These are phyloP conservation scores for Diaprepes abbreviatus DNA, from an alignment of 2,888 invertebrate species.

Conservation along the genomic window DNA sequence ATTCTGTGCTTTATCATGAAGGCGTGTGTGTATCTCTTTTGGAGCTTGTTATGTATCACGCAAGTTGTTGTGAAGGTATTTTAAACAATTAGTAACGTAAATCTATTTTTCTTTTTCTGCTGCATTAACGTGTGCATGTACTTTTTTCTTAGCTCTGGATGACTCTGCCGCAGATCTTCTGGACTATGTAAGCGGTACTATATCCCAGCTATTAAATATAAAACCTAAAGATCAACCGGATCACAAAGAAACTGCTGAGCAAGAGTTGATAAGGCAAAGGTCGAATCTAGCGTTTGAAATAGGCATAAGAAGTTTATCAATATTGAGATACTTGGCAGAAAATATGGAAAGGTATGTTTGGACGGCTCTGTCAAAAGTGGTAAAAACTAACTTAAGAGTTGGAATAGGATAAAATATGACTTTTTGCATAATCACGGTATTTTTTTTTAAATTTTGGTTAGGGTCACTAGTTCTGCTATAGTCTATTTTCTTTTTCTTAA, in stretches of 20 bases:
- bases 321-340: conserved; percentile 80
- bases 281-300: conserved; percentile 82
- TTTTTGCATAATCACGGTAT: too few relatives aligned
- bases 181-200: conserved; percentile 82
- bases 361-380: too few relatives aligned
- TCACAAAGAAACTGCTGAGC: conserved; percentile 67
- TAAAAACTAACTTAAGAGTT: too few relatives aligned
- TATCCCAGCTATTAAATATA: conserved; percentile 74
- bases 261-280: conserved; percentile 78
- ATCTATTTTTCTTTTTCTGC: too few relatives aligned
- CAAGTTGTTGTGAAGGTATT: conserved; percentile 77
- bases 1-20: conserved; percentile 71
- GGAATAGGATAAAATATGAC: too few relatives aligned
- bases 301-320: conserved; percentile 83
- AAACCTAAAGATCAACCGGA: conserved; percentile 63
- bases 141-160: conserved; percentile 71
- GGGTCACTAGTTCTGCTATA: too few relatives aligned
- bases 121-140: too few relatives aligned
- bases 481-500: too few relatives aligned
- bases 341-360: conserved; percentile 70
- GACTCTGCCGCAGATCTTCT: conserved; percentile 85
- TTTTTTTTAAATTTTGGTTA: too few relatives aligned
- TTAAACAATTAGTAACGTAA: too few relatives aligned
- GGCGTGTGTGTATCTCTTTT: conserved; percentile 82
- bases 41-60: conserved; percentile 87